These are phyloP conservation scores for Cataglyphis albicans DNA, from an alignment of 2,888 invertebrate genomes.

Conservation along the genomic window DNA sequence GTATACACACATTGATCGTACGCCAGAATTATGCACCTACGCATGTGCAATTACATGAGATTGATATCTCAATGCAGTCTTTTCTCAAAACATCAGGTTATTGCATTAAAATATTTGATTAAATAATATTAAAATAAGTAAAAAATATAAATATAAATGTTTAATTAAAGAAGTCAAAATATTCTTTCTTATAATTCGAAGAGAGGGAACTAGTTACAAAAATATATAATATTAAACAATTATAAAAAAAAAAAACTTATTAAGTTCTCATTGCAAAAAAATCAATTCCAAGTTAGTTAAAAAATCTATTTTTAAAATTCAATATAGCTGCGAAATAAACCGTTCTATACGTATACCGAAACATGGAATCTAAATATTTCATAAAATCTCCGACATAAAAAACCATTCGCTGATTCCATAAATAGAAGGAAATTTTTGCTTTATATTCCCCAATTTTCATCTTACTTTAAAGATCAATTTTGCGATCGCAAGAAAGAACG, in stretches of 20 bases:
- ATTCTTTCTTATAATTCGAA: slow-evolving; percentile 6
- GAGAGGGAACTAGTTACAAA: background rate
- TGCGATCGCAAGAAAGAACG: background rate
- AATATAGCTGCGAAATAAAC: background rate
- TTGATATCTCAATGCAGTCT: slow-evolving; percentile 12
- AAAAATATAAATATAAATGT: background rate
- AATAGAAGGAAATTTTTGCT: background rate
- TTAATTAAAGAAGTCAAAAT: background rate
- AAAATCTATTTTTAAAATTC: background rate
- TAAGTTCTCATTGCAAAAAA: background rate
- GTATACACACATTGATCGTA: slow-evolving; percentile 32
- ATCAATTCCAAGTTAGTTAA: background rate
- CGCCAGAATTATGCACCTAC: slow-evolving; percentile 42
- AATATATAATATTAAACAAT: slow-evolving; percentile 8
- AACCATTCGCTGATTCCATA: background rate
- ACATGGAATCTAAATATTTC: background rate
- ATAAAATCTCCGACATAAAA: background rate
- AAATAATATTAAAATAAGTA: background rate
- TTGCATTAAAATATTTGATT: background rate
- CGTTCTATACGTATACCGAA: background rate
- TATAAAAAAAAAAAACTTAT: background rate
- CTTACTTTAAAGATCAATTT: background rate
- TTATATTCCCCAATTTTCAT: background rate
- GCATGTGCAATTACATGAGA: background rate
- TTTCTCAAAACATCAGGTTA: background rate